Conservation (phyloP, 2,888 invertebrate species). For the Tetanocera ferruginea region DNA sequence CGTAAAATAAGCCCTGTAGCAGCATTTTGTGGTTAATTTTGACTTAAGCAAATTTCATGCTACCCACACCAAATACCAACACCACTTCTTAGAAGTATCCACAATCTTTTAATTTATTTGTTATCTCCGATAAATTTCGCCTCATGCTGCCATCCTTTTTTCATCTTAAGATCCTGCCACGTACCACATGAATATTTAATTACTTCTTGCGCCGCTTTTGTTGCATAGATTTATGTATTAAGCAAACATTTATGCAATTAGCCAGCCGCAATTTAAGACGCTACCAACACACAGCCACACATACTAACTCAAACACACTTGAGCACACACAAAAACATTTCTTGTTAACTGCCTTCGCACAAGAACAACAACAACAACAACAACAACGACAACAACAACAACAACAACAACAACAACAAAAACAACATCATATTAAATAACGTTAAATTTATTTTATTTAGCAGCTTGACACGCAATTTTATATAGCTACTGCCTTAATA, state of each 20-base stretch:
- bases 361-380: too few relatives aligned
- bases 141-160: too few relatives aligned
- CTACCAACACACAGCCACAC: background rate
- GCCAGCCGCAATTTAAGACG: background rate
- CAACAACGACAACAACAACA: background rate
- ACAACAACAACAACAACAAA: too few relatives aligned
- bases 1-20: too few relatives aligned
- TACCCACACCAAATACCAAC: too few relatives aligned
- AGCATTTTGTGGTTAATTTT: too few relatives aligned
- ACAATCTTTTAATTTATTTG: too few relatives aligned
- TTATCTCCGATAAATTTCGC: too few relatives aligned
- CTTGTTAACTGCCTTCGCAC: background rate
- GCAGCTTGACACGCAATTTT: slow-evolving; percentile 25
- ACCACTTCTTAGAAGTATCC: too few relatives aligned
- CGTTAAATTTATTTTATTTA: slow-evolving; percentile 29
- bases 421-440: slow-evolving; percentile 5
- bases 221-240: slow-evolving; percentile 12
- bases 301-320: background rate
- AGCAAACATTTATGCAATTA: slow-evolving; percentile 19
- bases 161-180: too few relatives aligned
- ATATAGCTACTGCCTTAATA: background rate
- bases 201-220: background rate
- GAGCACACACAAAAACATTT: background rate
- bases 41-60: too few relatives aligned
- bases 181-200: background rate